Conservation (phyloP, 2,797 vertebrate species). For the Rhinella marina region DNA sequence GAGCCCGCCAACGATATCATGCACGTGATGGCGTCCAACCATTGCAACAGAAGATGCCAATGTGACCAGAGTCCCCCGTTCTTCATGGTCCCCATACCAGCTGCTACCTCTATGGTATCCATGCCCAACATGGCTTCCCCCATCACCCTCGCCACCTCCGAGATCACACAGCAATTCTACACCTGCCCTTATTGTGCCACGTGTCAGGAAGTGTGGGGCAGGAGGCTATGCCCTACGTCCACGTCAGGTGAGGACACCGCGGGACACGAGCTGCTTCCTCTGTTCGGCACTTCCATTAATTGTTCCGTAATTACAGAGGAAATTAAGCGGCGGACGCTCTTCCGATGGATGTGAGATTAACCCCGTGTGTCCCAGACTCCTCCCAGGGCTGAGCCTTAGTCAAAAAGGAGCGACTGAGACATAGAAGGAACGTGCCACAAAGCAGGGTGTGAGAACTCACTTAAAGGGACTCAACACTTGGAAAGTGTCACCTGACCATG, state of each 20-base stretch:
- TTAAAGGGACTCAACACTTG: background rate
- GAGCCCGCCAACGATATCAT: no score
- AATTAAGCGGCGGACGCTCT: slow-evolving; percentile 20
- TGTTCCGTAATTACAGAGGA: slow-evolving; percentile 49
- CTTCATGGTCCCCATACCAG: background rate
- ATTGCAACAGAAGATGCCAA: no score
- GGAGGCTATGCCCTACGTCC: background rate
- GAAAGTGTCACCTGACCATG: background rate
- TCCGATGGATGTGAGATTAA: slow-evolving; percentile 8
- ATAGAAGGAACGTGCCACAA: background rate
- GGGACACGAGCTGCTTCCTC: background rate
- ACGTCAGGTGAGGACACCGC: background rate
- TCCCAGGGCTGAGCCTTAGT: background rate
- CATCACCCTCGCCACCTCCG: no score
- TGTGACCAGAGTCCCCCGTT: no score
- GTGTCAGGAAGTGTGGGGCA: background rate
- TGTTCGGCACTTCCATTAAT: slow-evolving; percentile 45
- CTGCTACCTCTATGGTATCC: background rate
- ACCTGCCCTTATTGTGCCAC: background rate
- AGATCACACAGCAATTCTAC: background rate
- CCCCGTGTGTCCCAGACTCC: background rate
- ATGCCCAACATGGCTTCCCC: no score
- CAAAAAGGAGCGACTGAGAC: background rate
- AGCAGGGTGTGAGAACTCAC: background rate
- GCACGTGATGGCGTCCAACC: no score